Evolutionary conservation across 2,797 vertebrate genomes (phyloP).

Genomic region (Tapirus indicus): DNA sequence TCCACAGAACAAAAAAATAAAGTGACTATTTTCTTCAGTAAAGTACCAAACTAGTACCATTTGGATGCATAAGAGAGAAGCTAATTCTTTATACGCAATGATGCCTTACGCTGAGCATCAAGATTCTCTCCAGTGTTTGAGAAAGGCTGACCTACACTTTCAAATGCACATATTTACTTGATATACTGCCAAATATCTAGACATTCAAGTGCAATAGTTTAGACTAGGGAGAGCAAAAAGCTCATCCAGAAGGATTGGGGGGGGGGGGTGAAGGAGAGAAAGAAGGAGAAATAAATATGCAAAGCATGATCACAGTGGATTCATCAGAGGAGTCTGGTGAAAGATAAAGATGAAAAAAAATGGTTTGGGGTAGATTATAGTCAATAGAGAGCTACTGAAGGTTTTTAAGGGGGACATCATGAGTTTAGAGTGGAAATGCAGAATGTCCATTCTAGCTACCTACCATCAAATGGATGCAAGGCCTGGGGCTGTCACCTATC

Average conservation of each 20-base stretch:
- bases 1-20: not conserved
- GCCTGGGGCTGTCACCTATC: not conserved
- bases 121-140: not conserved
- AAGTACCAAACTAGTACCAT: conserved; percentile 3
- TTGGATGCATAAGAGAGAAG: not conserved
- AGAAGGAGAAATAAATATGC: not conserved
- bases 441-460: not conserved
- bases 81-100: not conserved
- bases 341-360: not conserved
- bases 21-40: not conserved
- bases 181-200: not conserved
- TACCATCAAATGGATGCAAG: not conserved
- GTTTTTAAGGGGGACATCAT: not conserved
- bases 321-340: not conserved
- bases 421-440: not conserved
- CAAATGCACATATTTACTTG: not conserved
- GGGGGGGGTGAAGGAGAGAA: too few species aligned
- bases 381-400: not conserved
- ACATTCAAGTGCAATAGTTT: not conserved
- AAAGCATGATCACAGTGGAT: not conserved
- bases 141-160: not conserved
- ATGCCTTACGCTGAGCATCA: not conserved
- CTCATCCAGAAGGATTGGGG: not conserved
- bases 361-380: not conserved
- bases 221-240: not conserved